A percentile compares a stretch with the other conserved stretches of the same genome.
phyloP scores from a whole-genome alignment of 1,140 invertebrate species.

The Triops longicaudatus region DNA sequence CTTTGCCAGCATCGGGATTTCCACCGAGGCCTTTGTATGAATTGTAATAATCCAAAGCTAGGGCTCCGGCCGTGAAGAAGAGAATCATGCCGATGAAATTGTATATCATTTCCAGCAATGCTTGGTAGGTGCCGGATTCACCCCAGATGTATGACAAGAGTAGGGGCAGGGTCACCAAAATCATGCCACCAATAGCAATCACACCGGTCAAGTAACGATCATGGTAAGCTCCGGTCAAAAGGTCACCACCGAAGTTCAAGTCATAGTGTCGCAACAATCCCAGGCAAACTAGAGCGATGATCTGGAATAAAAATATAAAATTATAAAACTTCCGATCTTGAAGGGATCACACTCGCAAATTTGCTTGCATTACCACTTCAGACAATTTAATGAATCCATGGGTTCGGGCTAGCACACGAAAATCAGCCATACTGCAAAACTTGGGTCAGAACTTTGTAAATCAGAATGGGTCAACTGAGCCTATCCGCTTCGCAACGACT shows the following conservation, averaged over 20 bases:
- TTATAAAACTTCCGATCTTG: not conserved
- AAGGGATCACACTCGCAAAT: not conserved
- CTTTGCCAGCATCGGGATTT: slow-evolving; percentile 28
- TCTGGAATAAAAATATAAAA: slow-evolving; percentile 25
- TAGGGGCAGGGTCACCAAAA: slow-evolving; percentile 29
- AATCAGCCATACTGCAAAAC: slow-evolving; percentile 26
- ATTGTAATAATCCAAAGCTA: slow-evolving; percentile 30
- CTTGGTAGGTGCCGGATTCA: slow-evolving; percentile 29
- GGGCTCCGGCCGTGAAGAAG: slow-evolving; percentile 27
- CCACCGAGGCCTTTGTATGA: slow-evolving; percentile 26
- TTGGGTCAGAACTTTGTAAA: not conserved
- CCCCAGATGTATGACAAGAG: slow-evolving; percentile 30
- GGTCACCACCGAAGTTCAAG: slow-evolving; percentile 30
- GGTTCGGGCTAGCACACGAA: slow-evolving; percentile 28
- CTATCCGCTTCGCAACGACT: slow-evolving; percentile 9
- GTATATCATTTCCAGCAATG: slow-evolving; percentile 29
- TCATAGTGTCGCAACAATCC: slow-evolving; percentile 30
- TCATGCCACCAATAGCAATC: slow-evolving; percentile 31
- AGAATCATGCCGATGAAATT: slow-evolving; percentile 27
- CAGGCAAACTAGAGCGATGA: slow-evolving; percentile 29
- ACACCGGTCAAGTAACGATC: slow-evolving; percentile 29
- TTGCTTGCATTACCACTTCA: slow-evolving; percentile 24
- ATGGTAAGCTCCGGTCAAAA: slow-evolving; percentile 27
- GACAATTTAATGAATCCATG: slow-evolving; percentile 30
- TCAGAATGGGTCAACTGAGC: not conserved